A percentile compares a stretch with the other conserved stretches of the same genome.
Conservation (phyloP, 2,797 vertebrate species). For the Periparus ater region DNA sequence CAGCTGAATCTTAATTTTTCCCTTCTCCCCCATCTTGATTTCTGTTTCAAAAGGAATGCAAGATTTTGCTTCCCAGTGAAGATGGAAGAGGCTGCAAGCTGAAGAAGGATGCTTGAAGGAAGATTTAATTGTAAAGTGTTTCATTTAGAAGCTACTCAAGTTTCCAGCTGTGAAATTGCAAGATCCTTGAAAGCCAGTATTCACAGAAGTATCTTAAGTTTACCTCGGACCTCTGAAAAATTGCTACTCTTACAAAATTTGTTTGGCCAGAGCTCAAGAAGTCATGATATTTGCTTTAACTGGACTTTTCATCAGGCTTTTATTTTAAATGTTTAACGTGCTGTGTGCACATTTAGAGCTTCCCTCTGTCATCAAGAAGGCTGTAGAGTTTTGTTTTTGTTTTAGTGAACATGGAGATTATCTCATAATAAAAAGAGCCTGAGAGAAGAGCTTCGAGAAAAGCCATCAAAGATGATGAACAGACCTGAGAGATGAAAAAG, state of each 20-base stretch:
- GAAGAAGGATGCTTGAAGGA: conserved; percentile 1
- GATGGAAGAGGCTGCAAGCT: background rate
- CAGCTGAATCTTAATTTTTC: conserved; percentile 14
- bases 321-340: background rate
- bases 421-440: background rate
- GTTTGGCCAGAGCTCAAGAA: background rate
- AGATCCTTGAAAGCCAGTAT: background rate
- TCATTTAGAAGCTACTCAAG: conserved; percentile 1
- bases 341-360: background rate
- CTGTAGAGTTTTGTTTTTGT: background rate
- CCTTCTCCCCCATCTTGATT: background rate
- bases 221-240: background rate
- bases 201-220: background rate
- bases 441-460: background rate
- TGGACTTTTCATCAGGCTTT: background rate
- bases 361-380: background rate
- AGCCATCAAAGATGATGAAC: background rate
- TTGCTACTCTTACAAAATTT: background rate
- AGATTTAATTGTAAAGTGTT: conserved; percentile 18
- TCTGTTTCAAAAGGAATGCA: background rate
- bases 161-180: conserved; percentile 15
- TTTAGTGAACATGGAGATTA: background rate
- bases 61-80: background rate
- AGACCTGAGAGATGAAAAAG: background rate
- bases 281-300: background rate